A percentile compares a stretch with the other conserved stretches of the same genome.
phyloP scores from a whole-genome alignment of 2,113 vertebrate species.

The Euleptes europaea region DNA sequence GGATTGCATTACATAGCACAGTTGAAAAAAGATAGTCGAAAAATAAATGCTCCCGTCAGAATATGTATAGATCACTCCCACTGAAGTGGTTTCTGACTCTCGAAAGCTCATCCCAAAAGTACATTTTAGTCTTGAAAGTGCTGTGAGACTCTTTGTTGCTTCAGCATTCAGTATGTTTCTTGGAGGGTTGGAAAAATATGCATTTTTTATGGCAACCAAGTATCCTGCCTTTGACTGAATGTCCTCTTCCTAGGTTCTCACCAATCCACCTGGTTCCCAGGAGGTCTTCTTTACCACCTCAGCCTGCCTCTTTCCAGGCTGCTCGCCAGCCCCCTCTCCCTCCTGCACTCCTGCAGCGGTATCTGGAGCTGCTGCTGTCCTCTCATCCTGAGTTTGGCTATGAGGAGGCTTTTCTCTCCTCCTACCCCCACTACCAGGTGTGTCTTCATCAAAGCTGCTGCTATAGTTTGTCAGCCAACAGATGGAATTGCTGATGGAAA shows the following conservation, averaged over 20 bases:
- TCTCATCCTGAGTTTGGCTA: constrained; percentile 77
- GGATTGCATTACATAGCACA: too few species aligned
- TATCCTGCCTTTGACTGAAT: neutral
- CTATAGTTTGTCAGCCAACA: neutral
- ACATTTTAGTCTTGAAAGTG: too few species aligned
- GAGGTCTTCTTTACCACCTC: neutral
- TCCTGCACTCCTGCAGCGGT: constrained; percentile 75
- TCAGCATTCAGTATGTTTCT: neutral
- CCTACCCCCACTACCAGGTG: constrained; percentile 90
- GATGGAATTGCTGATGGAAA: neutral
- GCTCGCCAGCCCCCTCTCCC: constrained; percentile 27
- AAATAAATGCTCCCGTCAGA: too few species aligned
- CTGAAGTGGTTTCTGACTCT: too few species aligned
- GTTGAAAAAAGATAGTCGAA: too few species aligned
- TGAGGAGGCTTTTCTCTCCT: constrained; percentile 83
- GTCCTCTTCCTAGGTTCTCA: neutral
- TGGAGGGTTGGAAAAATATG: neutral
- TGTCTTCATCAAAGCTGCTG: neutral
- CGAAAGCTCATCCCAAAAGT: too few species aligned
- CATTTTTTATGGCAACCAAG: neutral
- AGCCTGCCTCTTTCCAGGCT: constrained; percentile 32
- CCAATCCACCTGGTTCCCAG: fast-evolving
- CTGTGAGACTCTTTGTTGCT: too few species aligned
- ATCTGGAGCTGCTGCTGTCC: constrained; percentile 86
- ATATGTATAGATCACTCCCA: too few species aligned